Base-by-base conservation (phyloP, 2,113 vertebrate genomes). In the Calcarius ornatus region DNA sequence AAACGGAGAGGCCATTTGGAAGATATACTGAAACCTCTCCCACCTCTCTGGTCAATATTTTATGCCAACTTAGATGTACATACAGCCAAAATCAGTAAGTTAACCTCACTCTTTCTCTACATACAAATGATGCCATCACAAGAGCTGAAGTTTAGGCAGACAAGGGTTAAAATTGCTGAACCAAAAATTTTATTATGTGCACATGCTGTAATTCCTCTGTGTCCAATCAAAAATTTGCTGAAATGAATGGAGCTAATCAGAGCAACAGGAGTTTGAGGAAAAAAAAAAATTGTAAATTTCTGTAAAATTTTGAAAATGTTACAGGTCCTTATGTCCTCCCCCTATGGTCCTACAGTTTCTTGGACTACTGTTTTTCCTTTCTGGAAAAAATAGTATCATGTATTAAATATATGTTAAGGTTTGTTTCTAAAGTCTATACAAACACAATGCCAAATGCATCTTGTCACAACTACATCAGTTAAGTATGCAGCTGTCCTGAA, bases 221-320 rank as follows among this genome's bases (percentile, higher is more conserved):
- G 77, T 81, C 90, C 73, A 50, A 81, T 84, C 89, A 94, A 90
- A 90, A 88, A 93, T 66, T 56, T 63, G 57, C 83, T 75, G 68
- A 94, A 88, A 80, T 87, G 63, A 96, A 94, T 83, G 56, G 53
- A 87, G 61, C 33, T 63, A 92, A 90, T 96, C 90, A 95, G 10
- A 20, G 70, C 24, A 93, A 53, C 28, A 64, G 21, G 12, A 82
- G 42, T 69, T 37, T 22, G 13, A 92, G 18, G 40, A 37, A 76
- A 87, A 76, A 75, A 30, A 54, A 9, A 50, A 23, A n/a, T n/a
- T 10, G 5, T 30, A 48, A 73, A 63, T 83, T 93, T 89, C 33
- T 87, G 4, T 38, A 85, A 72, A 51, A 64, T n/a, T 22, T 42
- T 1, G 3, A 85, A 85, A 92, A 65, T 87, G 95, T 87, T 80